These are phyloP conservation scores for Bothrops jararaca DNA, from an alignment of 2,113 vertebrate genomes.

Conservation along the genomic window DNA sequence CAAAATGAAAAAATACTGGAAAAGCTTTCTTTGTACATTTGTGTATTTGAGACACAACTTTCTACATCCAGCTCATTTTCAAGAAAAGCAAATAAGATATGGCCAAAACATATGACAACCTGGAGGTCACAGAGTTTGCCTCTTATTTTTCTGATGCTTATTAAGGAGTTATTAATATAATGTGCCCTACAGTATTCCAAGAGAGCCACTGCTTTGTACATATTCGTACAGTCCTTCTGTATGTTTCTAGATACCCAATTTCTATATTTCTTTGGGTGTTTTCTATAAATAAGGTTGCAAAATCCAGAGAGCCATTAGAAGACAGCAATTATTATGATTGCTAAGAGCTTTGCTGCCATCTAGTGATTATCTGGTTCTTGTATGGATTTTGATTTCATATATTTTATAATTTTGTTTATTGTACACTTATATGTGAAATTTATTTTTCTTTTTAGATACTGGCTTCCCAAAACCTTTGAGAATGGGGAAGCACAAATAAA, in stretches of 20 bases:
- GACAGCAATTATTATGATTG: not conserved
- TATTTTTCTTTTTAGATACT: not conserved
- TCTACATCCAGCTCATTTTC: not conserved
- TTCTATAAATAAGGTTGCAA: not conserved
- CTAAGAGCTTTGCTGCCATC: not conserved
- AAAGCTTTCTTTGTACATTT: not conserved
- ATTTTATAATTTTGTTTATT: not conserved
- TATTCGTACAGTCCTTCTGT: not conserved
- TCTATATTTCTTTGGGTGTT: not conserved
- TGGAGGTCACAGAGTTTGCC: not conserved
- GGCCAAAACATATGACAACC: not conserved
- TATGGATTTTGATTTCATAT: not conserved
- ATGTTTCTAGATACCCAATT: not conserved
- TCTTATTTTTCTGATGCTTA: not conserved
- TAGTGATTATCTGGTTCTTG: not conserved
- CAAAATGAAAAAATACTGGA: not conserved
- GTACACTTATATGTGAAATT: not conserved
- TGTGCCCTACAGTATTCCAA: not conserved
- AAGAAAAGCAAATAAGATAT: not conserved
- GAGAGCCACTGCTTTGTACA: not conserved
- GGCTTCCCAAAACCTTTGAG: not conserved
- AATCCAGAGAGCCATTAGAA: not conserved
- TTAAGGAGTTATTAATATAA: not conserved
- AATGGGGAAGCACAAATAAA: not conserved
- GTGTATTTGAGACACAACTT: not conserved